These are phyloP conservation scores for Panagrolaimus sp. DNA, from an alignment of 1,140 invertebrate genomes.

Conservation along the genomic window DNA sequence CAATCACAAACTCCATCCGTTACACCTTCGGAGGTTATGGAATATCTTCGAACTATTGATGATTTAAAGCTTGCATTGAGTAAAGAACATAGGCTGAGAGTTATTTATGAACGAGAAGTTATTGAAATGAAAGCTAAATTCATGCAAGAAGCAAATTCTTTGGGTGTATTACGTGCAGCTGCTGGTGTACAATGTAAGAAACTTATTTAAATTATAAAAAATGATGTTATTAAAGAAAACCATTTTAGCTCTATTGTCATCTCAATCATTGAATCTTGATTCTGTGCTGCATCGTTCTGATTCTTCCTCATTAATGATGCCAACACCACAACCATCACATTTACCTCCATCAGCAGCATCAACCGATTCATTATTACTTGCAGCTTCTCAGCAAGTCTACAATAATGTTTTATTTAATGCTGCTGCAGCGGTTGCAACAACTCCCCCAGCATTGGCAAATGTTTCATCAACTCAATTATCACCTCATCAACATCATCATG, in stretches of 20 bases:
- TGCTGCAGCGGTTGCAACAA: constrained; percentile 7
- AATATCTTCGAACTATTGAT: constrained; percentile 39
- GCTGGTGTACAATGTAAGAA: not conserved
- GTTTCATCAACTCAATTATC: constrained; percentile 1
- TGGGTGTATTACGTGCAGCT: constrained; percentile 3
- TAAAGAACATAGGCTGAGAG: constrained; percentile 37
- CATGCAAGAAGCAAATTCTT: not conserved
- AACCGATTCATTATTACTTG: constrained; percentile 9
- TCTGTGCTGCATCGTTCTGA: not conserved
- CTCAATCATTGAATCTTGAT: not conserved
- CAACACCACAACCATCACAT: not conserved
- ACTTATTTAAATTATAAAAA: too few species aligned
- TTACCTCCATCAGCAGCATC: not conserved
- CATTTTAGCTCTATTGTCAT: not conserved
- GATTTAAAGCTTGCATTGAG: constrained; percentile 31
- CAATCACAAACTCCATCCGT: not conserved
- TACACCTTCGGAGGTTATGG: constrained; percentile 8
- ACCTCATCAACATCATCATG: constrained; percentile 5
- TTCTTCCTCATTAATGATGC: not conserved
- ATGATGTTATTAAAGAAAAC: too few species aligned
- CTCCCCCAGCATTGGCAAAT: not conserved
- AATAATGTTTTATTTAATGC: constrained; percentile 5
- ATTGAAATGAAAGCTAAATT: constrained; percentile 18
- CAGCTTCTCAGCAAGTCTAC: constrained; percentile 9
- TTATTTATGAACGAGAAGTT: constrained; percentile 36